Evolutionary conservation across 2,797 vertebrate genomes (phyloP).

Genomic region (Sebastes iracundus): DNA sequence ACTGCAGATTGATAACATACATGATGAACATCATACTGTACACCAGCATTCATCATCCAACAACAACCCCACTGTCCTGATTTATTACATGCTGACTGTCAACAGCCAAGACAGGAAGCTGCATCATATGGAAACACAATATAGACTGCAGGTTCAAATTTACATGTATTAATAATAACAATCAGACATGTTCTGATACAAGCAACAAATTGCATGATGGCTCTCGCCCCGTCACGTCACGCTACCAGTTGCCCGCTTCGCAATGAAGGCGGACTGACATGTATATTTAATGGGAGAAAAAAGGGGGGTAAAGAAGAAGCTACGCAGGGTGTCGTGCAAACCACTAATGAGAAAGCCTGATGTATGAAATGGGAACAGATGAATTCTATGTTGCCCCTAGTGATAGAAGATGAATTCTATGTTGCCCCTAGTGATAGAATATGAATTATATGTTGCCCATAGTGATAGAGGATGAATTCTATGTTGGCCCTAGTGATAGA

Average conservation of each 20-base stretch:
- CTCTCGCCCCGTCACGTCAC: constrained; percentile 16
- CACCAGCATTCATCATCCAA: no score
- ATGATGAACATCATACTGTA: neutral
- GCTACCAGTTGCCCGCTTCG: constrained; percentile 53
- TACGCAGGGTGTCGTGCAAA: constrained; percentile 6
- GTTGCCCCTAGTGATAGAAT: no score
- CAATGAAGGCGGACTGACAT: constrained; percentile 46
- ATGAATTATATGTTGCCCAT: no score
- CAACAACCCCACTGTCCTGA: neutral
- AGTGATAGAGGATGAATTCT: no score
- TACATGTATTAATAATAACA: neutral
- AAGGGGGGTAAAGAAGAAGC: neutral
- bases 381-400: neutral
- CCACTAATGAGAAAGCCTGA: constrained; percentile 6
- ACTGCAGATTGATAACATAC: neutral
- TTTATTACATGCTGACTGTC: neutral
- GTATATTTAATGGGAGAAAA: constrained; percentile 43
- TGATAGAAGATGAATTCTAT: no score
- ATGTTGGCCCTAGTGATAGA: no score
- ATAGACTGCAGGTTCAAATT: no score
- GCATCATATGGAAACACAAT: neutral
- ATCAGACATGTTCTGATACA: neutral
- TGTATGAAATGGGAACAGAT: constrained; percentile 8
- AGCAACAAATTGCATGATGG: constrained; percentile 33
- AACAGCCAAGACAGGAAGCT: neutral